These are phyloP conservation scores for Tamandua tetradactyla DNA, from an alignment of 2,797 vertebrate species.

Conservation along the genomic window DNA sequence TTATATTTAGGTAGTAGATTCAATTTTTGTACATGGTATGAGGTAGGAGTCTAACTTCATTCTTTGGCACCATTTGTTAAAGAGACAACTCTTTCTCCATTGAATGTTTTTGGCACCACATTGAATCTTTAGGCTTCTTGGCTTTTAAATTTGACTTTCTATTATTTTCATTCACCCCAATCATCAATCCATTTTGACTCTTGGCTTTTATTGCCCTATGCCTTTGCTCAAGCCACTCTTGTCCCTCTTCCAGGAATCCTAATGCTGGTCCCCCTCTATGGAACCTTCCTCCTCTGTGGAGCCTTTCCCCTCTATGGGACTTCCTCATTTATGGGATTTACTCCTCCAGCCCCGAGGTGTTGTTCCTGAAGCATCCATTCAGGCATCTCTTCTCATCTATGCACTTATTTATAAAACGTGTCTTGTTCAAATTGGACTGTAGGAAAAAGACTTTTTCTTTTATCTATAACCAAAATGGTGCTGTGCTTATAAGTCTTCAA, in stretches of 20 bases:
- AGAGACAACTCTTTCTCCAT: too few relatives aligned
- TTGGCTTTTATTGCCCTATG: neutral
- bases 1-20: too few relatives aligned
- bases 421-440: neutral
- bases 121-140: neutral
- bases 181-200: too few relatives aligned
- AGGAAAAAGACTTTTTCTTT: neutral
- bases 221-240: neutral
- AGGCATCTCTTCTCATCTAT: neutral
- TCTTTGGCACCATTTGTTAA: too few relatives aligned
- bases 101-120: too few relatives aligned
- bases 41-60: too few relatives aligned
- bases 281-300: neutral
- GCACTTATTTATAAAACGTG: neutral
- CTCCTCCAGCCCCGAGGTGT: too few relatives aligned
- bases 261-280: too few relatives aligned
- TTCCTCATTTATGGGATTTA: too few relatives aligned
- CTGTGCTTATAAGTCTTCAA: neutral
- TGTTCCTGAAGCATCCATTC: too few relatives aligned
- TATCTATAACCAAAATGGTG: neutral
- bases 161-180: neutral
- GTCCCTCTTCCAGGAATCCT: accelerated
- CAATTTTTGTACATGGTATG: too few relatives aligned
- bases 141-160: neutral
- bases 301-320: too few relatives aligned